phyloP scores from a whole-genome alignment of 2,797 vertebrate species.

The Acropternis orthonyx region DNA sequence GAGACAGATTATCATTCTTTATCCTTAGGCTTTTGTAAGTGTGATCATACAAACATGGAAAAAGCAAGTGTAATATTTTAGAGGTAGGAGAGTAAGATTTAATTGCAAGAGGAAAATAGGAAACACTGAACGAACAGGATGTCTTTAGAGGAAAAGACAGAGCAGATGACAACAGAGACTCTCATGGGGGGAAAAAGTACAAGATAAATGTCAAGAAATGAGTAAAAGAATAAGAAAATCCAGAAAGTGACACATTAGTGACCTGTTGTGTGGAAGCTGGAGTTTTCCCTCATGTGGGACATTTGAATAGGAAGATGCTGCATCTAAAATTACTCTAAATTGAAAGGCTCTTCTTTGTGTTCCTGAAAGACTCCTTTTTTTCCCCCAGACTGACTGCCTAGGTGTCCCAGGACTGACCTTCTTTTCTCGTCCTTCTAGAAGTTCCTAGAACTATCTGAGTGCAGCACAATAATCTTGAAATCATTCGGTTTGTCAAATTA shows the following conservation, averaged over 20 bases:
- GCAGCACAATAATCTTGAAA: not conserved
- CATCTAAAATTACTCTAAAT: not conserved
- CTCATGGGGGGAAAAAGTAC: not conserved
- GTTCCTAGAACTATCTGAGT: not conserved
- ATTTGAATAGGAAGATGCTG: not conserved
- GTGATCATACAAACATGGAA: not conserved
- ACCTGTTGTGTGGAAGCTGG: not conserved
- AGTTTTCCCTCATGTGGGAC: not conserved
- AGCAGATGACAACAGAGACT: not conserved
- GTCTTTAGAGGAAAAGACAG: not conserved
- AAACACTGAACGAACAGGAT: not conserved
- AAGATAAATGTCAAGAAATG: not conserved
- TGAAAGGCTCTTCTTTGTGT: not conserved
- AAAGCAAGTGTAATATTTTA: not conserved
- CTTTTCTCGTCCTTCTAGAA: not conserved
- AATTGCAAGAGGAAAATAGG: not conserved
- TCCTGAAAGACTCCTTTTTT: not conserved
- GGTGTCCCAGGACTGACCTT: not conserved
- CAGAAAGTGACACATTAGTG: not conserved
- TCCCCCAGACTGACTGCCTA: not conserved
- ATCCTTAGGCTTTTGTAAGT: not conserved
- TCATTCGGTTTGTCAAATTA: not conserved
- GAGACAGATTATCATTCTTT: not conserved
- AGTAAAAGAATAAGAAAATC: not conserved
- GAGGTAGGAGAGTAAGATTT: not conserved